Evolutionary conservation across 2,888 invertebrate genomes (phyloP), one percentile per base, ranked within the genome.

Genomic region (Philaethria dido): DNA sequence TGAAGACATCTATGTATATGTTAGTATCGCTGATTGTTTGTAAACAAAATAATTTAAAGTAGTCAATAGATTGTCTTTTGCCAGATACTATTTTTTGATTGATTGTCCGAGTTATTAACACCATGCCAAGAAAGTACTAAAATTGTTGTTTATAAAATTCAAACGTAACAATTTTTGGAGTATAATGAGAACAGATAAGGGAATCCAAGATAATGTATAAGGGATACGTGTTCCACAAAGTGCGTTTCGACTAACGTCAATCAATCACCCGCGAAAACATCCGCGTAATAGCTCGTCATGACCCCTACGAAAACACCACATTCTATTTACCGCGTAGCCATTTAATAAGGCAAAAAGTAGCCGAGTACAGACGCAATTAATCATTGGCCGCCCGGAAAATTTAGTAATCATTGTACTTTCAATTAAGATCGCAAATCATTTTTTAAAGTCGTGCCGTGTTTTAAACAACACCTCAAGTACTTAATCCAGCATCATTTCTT

Each of bases 301-400:
- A 82, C 82, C 83, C 83, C 77, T 74, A 74, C 77, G 79, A 81
- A 82, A 79, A 72, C 73, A 79, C 81, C 80, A 80, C 80, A 83
- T 80, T 80, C 83, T 86, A 84, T 88, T 87, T 85, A 83, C 81
- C 78, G 80, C 78, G 76, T 77, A 77, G 78, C 72, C 71, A 82
- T 81, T 85, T 87, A 88, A 87, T 85, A 87, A 83, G 78, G 85
- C 86, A 86, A 88, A 88, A 89, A 86, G 83, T 84, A 81, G 80
- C 77, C 80, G 78, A 74, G 75, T 76, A 73, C 77, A 72, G 72
- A 68, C 72, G 79, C 82, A 81, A 87, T 88, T 88, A 86, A 87
- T 88, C 86, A 86, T 83, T 78, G 76, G 73, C 78, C 78, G 76
- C 73, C 73, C 73, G 74, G 72, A 74, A 74, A 75, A 76, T 75